phyloP scores from a whole-genome alignment of 1,140 invertebrate species.

The Adelges cooleyi region DNA sequence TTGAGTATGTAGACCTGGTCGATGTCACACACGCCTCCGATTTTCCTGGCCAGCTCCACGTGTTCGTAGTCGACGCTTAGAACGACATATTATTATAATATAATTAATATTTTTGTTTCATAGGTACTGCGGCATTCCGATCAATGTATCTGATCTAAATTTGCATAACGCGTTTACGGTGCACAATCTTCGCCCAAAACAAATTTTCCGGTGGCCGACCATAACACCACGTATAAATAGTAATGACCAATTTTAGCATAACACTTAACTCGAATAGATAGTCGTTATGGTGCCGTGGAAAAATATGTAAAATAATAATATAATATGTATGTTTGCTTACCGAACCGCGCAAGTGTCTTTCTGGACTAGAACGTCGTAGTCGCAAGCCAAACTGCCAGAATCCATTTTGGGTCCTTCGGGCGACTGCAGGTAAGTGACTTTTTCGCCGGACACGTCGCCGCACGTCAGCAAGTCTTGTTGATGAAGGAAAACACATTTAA shows the following conservation, averaged over 20 bases:
- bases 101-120: too few relatives aligned
- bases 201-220: too few relatives aligned
- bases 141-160: background rate
- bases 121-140: background rate
- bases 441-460: slow-evolving; percentile 35
- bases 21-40: slow-evolving; percentile 39
- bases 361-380: slow-evolving; percentile 37
- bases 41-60: slow-evolving; percentile 37
- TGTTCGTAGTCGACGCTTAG: slow-evolving; percentile 36
- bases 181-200: too few relatives aligned
- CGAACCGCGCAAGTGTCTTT: slow-evolving; percentile 37
- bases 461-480: slow-evolving; percentile 36
- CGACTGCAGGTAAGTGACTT: slow-evolving; percentile 36
- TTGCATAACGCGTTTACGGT: too few relatives aligned
- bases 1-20: slow-evolving; percentile 39
- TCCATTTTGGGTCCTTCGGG: slow-evolving; percentile 36
- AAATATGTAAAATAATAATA: background rate
- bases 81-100: too few relatives aligned
- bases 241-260: too few relatives aligned
- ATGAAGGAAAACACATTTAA: too few relatives aligned
- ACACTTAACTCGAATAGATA: too few relatives aligned
- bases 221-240: too few relatives aligned
- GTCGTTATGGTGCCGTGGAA: too few relatives aligned
- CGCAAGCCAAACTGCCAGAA: slow-evolving; percentile 37
- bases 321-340: slow-evolving; percentile 34